Conservation (phyloP, 2,797 vertebrate species). For the Thunnus albacares region DNA sequence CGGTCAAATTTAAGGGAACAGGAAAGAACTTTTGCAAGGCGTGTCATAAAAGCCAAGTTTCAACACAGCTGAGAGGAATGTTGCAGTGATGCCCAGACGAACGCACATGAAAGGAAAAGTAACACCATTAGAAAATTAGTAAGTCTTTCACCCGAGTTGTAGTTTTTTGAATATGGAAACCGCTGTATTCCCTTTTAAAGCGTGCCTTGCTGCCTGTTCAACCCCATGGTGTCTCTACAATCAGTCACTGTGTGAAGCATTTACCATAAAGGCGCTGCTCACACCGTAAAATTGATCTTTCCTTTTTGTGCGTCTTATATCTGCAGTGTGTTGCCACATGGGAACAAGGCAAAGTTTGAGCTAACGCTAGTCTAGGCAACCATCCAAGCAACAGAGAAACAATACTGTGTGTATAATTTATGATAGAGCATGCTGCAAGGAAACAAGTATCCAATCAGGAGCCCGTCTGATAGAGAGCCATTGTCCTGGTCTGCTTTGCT, state of each 20-base stretch:
- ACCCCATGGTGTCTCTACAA: neutral
- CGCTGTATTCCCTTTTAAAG: neutral
- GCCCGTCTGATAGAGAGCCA: slow-evolving; percentile 1
- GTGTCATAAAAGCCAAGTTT: slow-evolving; percentile 43
- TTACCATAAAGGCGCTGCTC: neutral
- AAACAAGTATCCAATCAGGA: slow-evolving; percentile 20
- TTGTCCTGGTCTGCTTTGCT: slow-evolving; percentile 32
- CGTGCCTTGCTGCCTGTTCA: neutral
- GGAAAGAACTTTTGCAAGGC: slow-evolving; percentile 60
- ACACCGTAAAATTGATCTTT: neutral
- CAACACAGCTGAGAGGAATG: slow-evolving; percentile 36
- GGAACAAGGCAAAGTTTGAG: slow-evolving; percentile 31
- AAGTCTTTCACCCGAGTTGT: neutral
- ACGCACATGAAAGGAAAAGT: neutral
- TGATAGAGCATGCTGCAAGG: slow-evolving; percentile 6
- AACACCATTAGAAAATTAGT: neutral
- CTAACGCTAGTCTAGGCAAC: slow-evolving; percentile 44
- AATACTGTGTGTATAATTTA: slow-evolving; percentile 53
- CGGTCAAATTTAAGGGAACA: slow-evolving; percentile 39
- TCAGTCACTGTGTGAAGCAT: neutral
- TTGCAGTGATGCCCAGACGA: slow-evolving; percentile 17
- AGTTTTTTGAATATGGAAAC: neutral
- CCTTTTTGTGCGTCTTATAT: neutral
- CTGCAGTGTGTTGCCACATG: slow-evolving; percentile 19
- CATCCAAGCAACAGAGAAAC: slow-evolving; percentile 60